Base-by-base conservation (phyloP, 2,113 vertebrate species). In the Chlorocebus sabaeus region DNA sequence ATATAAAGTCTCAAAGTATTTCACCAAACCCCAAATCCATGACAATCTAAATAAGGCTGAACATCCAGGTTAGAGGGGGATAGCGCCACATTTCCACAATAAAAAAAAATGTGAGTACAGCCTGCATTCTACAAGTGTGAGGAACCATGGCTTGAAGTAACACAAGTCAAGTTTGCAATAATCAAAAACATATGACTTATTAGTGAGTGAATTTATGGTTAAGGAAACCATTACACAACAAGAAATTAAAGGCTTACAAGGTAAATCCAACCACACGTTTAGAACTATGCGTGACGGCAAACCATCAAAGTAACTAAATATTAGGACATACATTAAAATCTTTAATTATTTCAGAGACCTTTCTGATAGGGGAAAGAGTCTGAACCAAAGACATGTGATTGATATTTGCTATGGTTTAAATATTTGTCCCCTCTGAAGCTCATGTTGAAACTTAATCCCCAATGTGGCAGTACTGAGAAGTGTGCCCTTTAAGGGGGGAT, bases 141-240 rank as follows among this genome's bases (percentile, higher is more conserved):
- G 48, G 79, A 98, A 40, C 50, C 48, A 94, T 79, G 96, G 61
- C 30, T 45, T 96, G 92, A 8, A 76, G 75, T 84, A 61, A 93
- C 97, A 92, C 95, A 93, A 97, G 68, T 40, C 35, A 93, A 91
- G 52, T 85, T 95, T 79, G 10, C 25, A 67, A 50, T 97, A 98
- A 98, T 97, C 59, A 64, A 89, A 95, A 90, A 96, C 73, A 97
- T 52, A 94, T 95, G 95, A 93, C 79, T 87, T 72, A 40, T 92
- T 97, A 98, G 90, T 23, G 38, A 94, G 32, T 98, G 92, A 94
- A 57, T 96, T 83, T 59, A 96, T 88, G 95, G 50, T 97, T 98
- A 98, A 96, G 92, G 79, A 98, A 98, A 98, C 72, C 73, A 98
- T 70, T 90, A 95, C 9, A 55, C 80, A 95, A 78, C 52, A 93